Evolutionary conservation across 2,113 vertebrate genomes (phyloP), one percentile per base, ranked within the genome.

Genomic region (Halcyon malimbica): DNA sequence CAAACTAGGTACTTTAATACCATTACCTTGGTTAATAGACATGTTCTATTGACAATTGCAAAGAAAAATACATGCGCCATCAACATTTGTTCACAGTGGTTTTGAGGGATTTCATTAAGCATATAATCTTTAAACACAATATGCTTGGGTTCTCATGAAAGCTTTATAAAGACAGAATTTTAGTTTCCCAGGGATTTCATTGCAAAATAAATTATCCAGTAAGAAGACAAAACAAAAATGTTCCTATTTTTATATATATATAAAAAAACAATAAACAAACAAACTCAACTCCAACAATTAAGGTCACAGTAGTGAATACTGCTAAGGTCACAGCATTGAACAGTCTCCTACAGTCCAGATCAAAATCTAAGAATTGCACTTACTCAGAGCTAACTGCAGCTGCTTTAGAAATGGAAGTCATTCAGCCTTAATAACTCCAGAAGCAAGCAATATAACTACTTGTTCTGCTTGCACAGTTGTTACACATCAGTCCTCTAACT

Each of bases 101-200:
- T 75, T 54, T 8, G 7, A 4, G 10, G 20, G 9, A 65, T 65
- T 35, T 78, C 54, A 29, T 75, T 11, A 81, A 95, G 80, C 13
- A 11, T 15, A 13, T 19, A 31, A 37, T 46, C 42, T 31, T 28
- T 51, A 80, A 50, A 83, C 5, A 35, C 1, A 5, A 56, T 56
- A 67, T 12, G 10, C 44, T 13, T 0, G 0, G 28, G 7, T 51
- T 93, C 62, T 79, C 21, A 37, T 15, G 9, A 83, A 89, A 86
- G 24, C 11, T 62, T 83, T 65, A 3, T 62, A 53, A 73, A 56
- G 12, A 37, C 5, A 57, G 29, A 60, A 28, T 59, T 71, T n/a
- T 64, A 51, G 23, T 10, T 91, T 28, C 5, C 19, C 0, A 0
- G 57, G 11, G 10, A 29, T 35, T 69, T 77, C 5, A 74, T 4